Percentiles rank a stretch among this genome's conserved stretches.
These are phyloP conservation scores for Hylyphantes graminicola DNA, from an alignment of 1,140 invertebrate genomes.

Conservation along the genomic window DNA sequence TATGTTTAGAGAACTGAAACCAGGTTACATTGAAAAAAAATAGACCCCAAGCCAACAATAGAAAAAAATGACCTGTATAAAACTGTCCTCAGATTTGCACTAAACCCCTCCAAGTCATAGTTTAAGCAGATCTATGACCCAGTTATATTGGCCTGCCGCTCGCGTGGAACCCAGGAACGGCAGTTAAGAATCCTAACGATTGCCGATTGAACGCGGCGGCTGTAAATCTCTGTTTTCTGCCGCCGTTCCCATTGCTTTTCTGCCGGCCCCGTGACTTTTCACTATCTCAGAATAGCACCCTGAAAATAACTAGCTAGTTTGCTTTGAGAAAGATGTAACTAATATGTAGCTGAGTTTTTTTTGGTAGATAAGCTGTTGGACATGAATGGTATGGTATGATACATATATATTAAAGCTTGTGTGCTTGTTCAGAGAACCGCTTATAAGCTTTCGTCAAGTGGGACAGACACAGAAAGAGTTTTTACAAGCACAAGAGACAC, in stretches of 20 bases:
- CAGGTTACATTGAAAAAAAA: no score
- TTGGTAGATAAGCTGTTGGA: no score
- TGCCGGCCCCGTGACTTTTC: constrained; percentile 27
- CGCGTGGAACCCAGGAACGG: constrained; percentile 21
- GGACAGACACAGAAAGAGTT: no score
- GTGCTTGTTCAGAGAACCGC: no score
- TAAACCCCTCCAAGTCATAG: constrained; percentile 8
- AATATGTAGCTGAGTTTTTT: not conserved
- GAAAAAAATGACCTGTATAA: no score
- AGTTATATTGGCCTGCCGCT: constrained; percentile 45
- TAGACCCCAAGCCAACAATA: no score
- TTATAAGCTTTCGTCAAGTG: no score
- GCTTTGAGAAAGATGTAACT: not conserved
- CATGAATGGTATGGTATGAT: no score
- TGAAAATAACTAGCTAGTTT: no score
- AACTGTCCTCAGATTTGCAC: not conserved
- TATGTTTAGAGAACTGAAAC: no score
- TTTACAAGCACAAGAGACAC: no score
- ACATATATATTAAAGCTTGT: no score
- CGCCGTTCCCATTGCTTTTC: constrained; percentile 13
- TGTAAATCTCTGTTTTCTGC: constrained; percentile 47
- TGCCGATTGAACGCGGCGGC: constrained; percentile 41
- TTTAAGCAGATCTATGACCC: constrained; percentile 45
- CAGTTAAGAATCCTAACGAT: constrained; percentile 49
- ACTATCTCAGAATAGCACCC: constrained; percentile 21